These are phyloP conservation scores for Pseudococcus longispinus DNA, from an alignment of 2,888 invertebrate genomes.

Conservation along the genomic window DNA sequence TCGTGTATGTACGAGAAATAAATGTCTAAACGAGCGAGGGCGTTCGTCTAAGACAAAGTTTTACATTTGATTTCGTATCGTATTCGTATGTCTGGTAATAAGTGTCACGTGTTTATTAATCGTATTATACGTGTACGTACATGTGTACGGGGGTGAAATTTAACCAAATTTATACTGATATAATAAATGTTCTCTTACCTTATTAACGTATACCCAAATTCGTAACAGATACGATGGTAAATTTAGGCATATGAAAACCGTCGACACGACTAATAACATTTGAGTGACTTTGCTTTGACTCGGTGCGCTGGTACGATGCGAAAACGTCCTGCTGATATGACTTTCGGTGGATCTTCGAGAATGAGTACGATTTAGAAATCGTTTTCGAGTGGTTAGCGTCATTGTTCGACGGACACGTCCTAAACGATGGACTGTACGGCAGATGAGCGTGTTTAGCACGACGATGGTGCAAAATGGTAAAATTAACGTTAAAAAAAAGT, in stretches of 20 bases:
- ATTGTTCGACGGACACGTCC: conserved; percentile 62
- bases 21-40: neutral
- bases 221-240: conserved; percentile 78
- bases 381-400: conserved; percentile 58
- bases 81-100: neutral
- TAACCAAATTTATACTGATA: neutral
- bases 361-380: conserved; percentile 16
- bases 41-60: neutral
- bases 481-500: conserved; percentile 76
- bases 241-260: conserved; percentile 79
- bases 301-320: conserved; percentile 56
- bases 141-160: neutral
- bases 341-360: conserved; percentile 41
- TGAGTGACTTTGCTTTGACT: conserved; percentile 77
- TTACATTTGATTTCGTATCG: neutral
- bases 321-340: conserved; percentile 30
- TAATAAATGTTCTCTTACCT: conserved; percentile 64
- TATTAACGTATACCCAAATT: conserved; percentile 68
- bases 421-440: conserved; percentile 72
- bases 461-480: conserved; percentile 76
- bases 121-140: neutral
- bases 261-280: conserved; percentile 82
- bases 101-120: neutral
- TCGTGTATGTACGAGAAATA: neutral
- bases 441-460: conserved; percentile 75